Evolutionary conservation across 1,140 invertebrate species (phyloP), one percentile per base, ranked within the genome.

Genomic region (Diachasmimorpha longicaudata): DNA sequence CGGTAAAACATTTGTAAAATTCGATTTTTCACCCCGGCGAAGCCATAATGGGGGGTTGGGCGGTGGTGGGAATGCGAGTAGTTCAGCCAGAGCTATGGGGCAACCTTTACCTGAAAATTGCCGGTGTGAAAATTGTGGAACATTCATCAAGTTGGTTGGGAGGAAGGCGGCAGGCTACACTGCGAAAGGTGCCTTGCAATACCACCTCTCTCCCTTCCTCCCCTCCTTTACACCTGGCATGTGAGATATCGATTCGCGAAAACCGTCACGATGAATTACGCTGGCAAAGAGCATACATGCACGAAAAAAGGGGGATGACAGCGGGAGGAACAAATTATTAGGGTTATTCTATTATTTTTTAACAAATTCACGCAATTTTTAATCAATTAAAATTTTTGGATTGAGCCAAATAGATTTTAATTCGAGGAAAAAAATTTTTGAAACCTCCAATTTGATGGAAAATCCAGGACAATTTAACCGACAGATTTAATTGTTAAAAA

Each of bases 121-220:
- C 74, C 48, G 67, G 74, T 70, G 68, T 70, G 74, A 75, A 75
- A 75, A 75, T 75, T 75, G 74, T 70, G 16, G 74, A 75, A 75
- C 74, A 75, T 75, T 75, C 74, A 70, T 75, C 74, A 75, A 63
- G 58, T 19, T 63, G 19, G 58, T 6, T n/a, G 23, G 58, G 58
- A 16, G 23, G 58, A 19, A 63, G 23, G 74, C 46, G 74, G 48
- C 55, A 44, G 58, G 58, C 58, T 55, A 55, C 23, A 63, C 11
- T 11, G 23, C 31, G 23, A 52, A 55, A 46, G 58, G 63, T 55
- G 19, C 74, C 46, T 63, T 25, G 63, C 37, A 69, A 75, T 75
- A 75, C 42, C 48, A 52, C 21, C 67, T 10, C 25, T 48, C 36
- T 19, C 37, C 42, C 16, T 44, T 6, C 39, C 16, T 19, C 37